These are phyloP conservation scores for Acanthornis magna DNA, from an alignment of 2,797 vertebrate genomes.

Conservation along the genomic window DNA sequence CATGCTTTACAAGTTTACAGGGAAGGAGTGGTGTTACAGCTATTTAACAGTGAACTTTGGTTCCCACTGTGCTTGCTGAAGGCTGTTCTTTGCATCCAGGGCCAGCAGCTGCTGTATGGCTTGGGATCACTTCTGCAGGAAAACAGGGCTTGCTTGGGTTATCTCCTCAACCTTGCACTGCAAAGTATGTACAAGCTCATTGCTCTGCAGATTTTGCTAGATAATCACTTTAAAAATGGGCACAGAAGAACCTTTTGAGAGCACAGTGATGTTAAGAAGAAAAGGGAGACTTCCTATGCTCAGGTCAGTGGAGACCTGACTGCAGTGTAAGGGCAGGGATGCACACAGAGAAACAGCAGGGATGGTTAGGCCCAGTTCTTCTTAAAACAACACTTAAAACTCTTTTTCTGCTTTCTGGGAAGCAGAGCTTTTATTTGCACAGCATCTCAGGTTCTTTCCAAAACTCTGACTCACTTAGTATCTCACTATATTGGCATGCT, in stretches of 20 bases:
- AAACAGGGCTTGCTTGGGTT: neutral
- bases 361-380: neutral
- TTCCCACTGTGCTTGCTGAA: neutral
- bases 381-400: neutral
- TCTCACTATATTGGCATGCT: neutral
- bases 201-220: neutral
- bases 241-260: neutral
- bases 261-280: neutral
- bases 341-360: neutral
- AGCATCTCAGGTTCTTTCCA: neutral
- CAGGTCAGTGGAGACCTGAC: neutral
- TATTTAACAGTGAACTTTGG: neutral
- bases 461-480: neutral
- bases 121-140: neutral
- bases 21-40: neutral
- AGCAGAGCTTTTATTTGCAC: neutral
- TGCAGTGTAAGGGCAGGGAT: neutral
- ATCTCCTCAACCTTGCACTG: neutral
- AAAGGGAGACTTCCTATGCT: neutral
- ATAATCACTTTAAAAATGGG: neutral
- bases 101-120: neutral
- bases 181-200: neutral
- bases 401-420: neutral
- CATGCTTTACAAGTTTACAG: neutral
- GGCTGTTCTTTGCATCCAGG: neutral